Conservation (phyloP, 2,113 vertebrate species). For the Nannobrachium achirus region DNA sequence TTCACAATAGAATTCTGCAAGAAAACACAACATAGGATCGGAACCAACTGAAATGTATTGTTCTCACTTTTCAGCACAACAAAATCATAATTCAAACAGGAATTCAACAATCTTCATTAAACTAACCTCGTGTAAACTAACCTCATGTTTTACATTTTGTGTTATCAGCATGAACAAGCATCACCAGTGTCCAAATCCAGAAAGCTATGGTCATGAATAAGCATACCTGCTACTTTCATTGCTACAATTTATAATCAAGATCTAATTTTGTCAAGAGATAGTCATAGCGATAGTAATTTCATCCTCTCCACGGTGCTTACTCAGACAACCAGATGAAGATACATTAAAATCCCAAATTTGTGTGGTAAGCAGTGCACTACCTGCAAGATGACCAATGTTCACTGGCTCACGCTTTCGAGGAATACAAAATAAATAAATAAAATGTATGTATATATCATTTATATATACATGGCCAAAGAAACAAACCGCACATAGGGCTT, state of each 20-base stretch:
- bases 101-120: not conserved
- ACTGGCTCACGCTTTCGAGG: not conserved
- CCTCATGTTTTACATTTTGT: not conserved
- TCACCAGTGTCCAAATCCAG: too few species aligned
- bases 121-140: not conserved
- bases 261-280: not conserved
- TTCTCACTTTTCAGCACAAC: not conserved
- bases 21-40: not conserved
- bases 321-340: not conserved
- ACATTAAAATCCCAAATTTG: not conserved
- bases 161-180: not conserved
- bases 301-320: too few species aligned
- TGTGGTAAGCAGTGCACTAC: conserved; percentile 21
- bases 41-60: not conserved
- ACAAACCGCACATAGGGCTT: not conserved
- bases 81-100: not conserved
- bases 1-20: conserved; percentile 34
- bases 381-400: conserved; percentile 4
- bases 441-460: too few species aligned
- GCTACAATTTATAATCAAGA: not conserved
- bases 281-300: not conserved
- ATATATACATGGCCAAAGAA: not conserved
- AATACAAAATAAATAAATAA: not conserved
- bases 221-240: not conserved
- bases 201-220: too few species aligned